Base-by-base conservation (phyloP, 2,888 invertebrate species). In the Hypercompe scribonia region DNA sequence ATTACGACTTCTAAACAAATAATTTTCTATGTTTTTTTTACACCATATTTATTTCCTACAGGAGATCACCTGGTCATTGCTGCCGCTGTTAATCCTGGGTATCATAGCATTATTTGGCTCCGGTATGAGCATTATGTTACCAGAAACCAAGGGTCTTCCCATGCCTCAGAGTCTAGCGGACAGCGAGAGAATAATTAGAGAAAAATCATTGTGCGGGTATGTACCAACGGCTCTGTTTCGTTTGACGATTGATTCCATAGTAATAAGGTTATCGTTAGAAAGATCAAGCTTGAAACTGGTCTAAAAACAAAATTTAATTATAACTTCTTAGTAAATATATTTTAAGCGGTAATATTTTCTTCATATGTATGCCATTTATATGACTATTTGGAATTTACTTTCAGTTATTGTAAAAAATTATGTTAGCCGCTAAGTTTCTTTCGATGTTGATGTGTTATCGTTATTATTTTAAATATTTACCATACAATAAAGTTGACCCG, bases 151-250 rank as follows among this genome's bases (percentile, higher is more conserved):
- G 67, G 93, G 93, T n/a, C 82, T 88, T 31, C 82, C 90, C 65
- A 92, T 95, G 93, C 94, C 95, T 78, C 94, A 94, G 86, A 93
- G 92, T 15, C 89, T 95, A 74, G 90, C 90, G 3, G 95, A 95
- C 58, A 92, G 93, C 0, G 94, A 95, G 85, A 84, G 84, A 33
- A 88, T 94, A 36, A 90, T 92, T n/a, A 80, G 85, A 46, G 88
- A 90, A 36, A 88, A 90, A 72, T 83, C 89, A 0, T 71, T 92
- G 13, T 92, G 92, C 88, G 90, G 92, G 94, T 93, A 73, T 81
- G 87, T 75, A 54, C 18, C 0, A 36, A 24, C 2, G 42, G 15
- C 18, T 24, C 15, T 28, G 28, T 28, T 58, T 54, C 8, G 3
- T 0, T 28, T 28, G 10, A 54, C 10, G 24, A 24, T 50, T 50